Conservation (phyloP, 2,113 vertebrate genomes). For the Phaetusa simplex region DNA sequence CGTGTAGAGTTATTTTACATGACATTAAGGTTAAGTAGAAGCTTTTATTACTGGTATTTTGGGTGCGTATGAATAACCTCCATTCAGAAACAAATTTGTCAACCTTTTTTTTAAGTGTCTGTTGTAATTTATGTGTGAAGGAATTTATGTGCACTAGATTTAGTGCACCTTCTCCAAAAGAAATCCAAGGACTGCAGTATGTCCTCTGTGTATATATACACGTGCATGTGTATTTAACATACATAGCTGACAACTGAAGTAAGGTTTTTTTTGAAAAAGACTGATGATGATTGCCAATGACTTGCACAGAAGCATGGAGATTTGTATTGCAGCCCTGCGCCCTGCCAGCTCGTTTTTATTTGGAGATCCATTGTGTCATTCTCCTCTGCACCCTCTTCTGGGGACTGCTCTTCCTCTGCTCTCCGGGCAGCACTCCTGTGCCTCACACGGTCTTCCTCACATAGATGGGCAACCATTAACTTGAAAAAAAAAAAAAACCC, state of each 20-base stretch:
- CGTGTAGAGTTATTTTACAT: slow-evolving; percentile 69
- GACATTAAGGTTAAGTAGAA: slow-evolving; percentile 74
- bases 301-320: background rate
- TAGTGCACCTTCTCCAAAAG: slow-evolving; percentile 23
- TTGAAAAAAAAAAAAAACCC: background rate
- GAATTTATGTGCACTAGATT: background rate
- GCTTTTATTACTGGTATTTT: slow-evolving; percentile 72
- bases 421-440: background rate
- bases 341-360: background rate
- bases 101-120: slow-evolving; percentile 66
- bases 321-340: background rate
- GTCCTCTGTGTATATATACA: background rate
- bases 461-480: no score
- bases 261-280: background rate
- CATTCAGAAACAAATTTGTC: slow-evolving; percentile 74
- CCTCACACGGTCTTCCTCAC: background rate
- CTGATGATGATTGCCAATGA: slow-evolving; percentile 9
- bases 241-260: background rate
- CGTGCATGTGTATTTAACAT: background rate
- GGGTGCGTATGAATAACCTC: slow-evolving; percentile 68
- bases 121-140: slow-evolving; percentile 56
- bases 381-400: background rate
- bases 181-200: background rate
- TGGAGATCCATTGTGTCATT: background rate
- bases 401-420: background rate